Conservation (phyloP, 1,140 invertebrate genomes). For the Drosophila hydei region DNA sequence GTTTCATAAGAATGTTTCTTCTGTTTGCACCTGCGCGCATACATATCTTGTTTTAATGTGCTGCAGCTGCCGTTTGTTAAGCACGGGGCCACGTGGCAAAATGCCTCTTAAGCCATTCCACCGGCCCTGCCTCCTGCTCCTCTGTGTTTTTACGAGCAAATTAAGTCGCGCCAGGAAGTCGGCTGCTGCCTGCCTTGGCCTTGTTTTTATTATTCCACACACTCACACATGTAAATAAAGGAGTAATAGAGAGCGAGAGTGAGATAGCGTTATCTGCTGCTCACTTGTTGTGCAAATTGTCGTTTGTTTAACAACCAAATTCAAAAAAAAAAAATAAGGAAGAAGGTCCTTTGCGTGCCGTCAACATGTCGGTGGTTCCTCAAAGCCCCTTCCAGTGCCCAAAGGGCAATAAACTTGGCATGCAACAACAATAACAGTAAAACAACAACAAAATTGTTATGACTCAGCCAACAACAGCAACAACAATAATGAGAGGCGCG, state of each 20-base stretch:
- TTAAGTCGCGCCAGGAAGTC: constrained; percentile 70
- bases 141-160: constrained; percentile 53
- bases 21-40: constrained; percentile 44
- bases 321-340: constrained; percentile 23
- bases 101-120: constrained; percentile 39
- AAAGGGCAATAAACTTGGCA: constrained; percentile 74
- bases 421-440: constrained; percentile 66
- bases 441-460: constrained; percentile 49
- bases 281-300: constrained; percentile 42
- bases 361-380: constrained; percentile 67
- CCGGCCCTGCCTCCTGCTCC: not conserved
- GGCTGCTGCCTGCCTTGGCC: constrained; percentile 29
- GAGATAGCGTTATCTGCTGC: constrained; percentile 28
- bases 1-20: constrained; percentile 42
- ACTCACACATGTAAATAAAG: constrained; percentile 25
- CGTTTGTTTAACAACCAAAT: constrained; percentile 47
- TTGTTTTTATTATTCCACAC: constrained; percentile 48
- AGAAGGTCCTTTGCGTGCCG: constrained; percentile 75
- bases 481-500: constrained; percentile 14
- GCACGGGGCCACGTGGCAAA: constrained; percentile 64
- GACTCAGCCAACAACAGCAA: constrained; percentile 36
- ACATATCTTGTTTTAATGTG: constrained; percentile 32
- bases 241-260: not conserved
- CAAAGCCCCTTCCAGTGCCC: constrained; percentile 18
- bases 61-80: constrained; percentile 41